Evolutionary conservation across 2,888 invertebrate species (phyloP).

Genomic region (Apamea epomidion): DNA sequence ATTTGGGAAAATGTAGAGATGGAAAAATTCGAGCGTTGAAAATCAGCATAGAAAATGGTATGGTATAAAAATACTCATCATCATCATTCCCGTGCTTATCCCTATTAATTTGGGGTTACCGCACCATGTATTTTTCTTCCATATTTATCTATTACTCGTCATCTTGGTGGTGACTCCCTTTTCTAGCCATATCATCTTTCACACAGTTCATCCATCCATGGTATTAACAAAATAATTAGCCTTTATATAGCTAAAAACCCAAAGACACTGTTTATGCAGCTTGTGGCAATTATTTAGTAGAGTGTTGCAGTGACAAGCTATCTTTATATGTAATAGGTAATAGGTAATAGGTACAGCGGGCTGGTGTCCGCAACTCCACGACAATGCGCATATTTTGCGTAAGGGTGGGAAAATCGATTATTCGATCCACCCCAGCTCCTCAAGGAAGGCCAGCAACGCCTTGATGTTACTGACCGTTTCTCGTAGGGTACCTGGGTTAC

Average conservation of each 20-base stretch:
- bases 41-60: constrained; percentile 96
- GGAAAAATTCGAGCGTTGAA: constrained; percentile 95
- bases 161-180: neutral
- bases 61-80: neutral
- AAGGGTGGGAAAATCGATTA: too few relatives aligned
- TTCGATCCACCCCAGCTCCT: too few relatives aligned
- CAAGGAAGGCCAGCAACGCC: too few relatives aligned
- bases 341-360: too few relatives aligned
- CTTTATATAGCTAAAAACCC: neutral
- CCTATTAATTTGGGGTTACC: neutral
- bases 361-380: too few relatives aligned
- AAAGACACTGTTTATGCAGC: neutral
- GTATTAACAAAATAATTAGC: neutral
- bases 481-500: too few relatives aligned
- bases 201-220: constrained; percentile 53
- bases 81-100: neutral
- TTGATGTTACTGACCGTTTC: too few relatives aligned
- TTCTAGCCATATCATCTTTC: neutral
- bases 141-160: neutral
- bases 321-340: neutral
- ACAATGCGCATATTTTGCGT: too few relatives aligned
- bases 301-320: neutral
- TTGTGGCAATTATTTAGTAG: neutral
- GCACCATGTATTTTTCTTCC: neutral
- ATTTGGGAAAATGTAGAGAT: constrained; percentile 95